A percentile compares a stretch with the other conserved stretches of the same genome.
phyloP scores from a whole-genome alignment of 2,113 vertebrate genomes.

The Peromyscus maniculatus region DNA sequence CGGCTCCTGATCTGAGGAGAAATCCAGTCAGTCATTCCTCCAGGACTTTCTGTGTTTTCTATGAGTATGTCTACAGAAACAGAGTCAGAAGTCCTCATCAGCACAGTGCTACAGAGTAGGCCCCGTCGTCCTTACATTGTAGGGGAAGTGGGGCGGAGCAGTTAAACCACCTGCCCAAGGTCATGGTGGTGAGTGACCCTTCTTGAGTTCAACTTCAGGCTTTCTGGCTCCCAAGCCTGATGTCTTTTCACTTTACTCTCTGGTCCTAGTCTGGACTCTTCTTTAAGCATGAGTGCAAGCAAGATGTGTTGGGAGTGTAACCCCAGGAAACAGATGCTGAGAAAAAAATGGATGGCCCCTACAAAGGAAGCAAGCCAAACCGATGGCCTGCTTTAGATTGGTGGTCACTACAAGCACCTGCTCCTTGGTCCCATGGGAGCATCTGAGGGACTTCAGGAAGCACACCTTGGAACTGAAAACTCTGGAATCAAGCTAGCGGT shows the following conservation, averaged over 20 bases:
- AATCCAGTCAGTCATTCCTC: background rate
- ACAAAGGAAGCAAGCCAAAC: background rate
- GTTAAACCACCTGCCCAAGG: background rate
- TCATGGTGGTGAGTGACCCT: background rate
- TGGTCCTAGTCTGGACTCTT: background rate
- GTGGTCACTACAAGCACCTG: background rate
- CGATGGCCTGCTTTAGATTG: background rate
- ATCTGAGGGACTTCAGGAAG: background rate
- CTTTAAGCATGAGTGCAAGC: background rate
- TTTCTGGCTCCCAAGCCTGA: background rate
- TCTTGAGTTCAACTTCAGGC: background rate
- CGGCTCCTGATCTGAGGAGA: background rate
- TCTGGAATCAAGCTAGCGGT: background rate
- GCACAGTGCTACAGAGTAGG: background rate
- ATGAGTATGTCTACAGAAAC: background rate
- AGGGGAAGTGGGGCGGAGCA: background rate
- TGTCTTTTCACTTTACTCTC: background rate
- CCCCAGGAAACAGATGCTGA: background rate
- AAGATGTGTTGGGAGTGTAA: background rate
- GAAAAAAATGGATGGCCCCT: background rate
- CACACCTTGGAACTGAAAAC: background rate
- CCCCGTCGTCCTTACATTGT: background rate
- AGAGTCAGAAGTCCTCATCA: background rate
- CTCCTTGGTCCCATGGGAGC: background rate
- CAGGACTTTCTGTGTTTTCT: background rate